phyloP scores from a whole-genome alignment of 2,797 vertebrate species.

The Sebastes dallii region DNA sequence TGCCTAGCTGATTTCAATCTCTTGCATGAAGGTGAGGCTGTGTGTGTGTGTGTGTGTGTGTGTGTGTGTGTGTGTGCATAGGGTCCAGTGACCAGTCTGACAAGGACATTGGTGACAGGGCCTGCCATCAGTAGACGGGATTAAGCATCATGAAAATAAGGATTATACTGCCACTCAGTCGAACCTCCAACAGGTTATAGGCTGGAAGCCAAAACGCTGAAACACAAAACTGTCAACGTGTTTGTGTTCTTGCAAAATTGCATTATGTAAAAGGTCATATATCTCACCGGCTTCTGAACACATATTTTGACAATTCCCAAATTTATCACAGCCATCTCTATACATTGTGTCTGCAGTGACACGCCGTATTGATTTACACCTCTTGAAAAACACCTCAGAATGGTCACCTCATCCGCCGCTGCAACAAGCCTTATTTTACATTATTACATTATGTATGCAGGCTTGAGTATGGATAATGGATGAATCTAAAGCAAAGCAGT shows the following conservation, averaged over 20 bases:
- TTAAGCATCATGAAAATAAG: conserved; percentile 79
- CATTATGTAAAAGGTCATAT: conserved; percentile 54
- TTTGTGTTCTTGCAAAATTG: conserved; percentile 44
- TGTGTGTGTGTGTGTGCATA: conserved; percentile 23
- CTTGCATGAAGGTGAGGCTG: conserved; percentile 81
- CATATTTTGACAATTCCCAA: conserved; percentile 66
- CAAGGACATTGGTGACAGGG: conserved; percentile 70
- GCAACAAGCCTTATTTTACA: conserved; percentile 76
- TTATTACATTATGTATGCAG: conserved; percentile 82
- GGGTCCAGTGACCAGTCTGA: conserved; percentile 65
- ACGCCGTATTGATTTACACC: conserved; percentile 60
- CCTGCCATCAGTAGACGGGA: conserved; percentile 71
- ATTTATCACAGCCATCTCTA: conserved; percentile 64
- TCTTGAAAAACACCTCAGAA: conserved; percentile 54
- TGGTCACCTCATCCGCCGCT: conserved; percentile 60
- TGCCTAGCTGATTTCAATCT: conserved; percentile 84
- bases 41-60: conserved; percentile 29
- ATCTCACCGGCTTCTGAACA: conserved; percentile 58
- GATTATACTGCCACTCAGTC: conserved; percentile 74
- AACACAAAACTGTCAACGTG: conserved; percentile 58
- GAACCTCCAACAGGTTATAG: conserved; percentile 69
- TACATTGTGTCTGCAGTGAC: conserved; percentile 54
- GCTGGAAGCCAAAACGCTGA: conserved; percentile 63
- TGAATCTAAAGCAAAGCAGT: conserved; percentile 77
- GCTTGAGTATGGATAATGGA: conserved; percentile 75